Evolutionary conservation across 1,140 invertebrate genomes (phyloP).

Genomic region (Lordiphosa mommai): DNA sequence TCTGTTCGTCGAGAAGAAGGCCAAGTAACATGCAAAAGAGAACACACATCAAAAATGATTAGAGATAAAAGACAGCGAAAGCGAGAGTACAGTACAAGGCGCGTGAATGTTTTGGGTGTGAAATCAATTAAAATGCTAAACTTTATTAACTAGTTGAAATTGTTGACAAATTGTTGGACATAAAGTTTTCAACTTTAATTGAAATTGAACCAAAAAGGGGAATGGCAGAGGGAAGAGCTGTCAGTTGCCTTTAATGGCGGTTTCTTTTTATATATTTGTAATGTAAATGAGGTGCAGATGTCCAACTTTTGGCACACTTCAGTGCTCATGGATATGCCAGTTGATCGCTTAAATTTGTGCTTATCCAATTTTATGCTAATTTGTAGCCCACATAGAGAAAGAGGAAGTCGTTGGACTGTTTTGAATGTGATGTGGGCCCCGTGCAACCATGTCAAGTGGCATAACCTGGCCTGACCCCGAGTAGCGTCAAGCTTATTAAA

Average conservation of each 20-base stretch:
- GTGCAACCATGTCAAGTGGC: constrained; percentile 58
- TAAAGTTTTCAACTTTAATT: constrained; percentile 21
- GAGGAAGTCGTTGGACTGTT: background rate
- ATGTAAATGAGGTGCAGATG: constrained; percentile 20
- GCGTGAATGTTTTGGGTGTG: background rate
- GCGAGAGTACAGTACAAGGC: background rate
- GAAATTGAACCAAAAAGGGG: constrained; percentile 17
- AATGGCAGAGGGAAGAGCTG: background rate
- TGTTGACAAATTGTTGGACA: background rate
- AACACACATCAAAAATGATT: constrained; percentile 43
- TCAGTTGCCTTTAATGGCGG: constrained; percentile 40
- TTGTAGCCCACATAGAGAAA: no score
- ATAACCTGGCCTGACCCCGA: constrained; percentile 22
- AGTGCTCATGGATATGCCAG: no score
- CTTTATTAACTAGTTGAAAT: constrained; percentile 3
- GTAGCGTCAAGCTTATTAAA: constrained; percentile 55
- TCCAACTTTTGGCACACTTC: background rate
- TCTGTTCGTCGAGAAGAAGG: constrained; percentile 22
- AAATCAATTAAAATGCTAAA: constrained; percentile 7
- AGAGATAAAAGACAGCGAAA: constrained; percentile 12
- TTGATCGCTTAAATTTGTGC: no score
- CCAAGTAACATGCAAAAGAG: constrained; percentile 51
- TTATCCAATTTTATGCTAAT: background rate
- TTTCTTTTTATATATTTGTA: constrained; percentile 16
- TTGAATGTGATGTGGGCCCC: constrained; percentile 2